These are phyloP conservation scores for Vanessa tameamea DNA, from an alignment of 1,140 invertebrate species.

Conservation along the genomic window DNA sequence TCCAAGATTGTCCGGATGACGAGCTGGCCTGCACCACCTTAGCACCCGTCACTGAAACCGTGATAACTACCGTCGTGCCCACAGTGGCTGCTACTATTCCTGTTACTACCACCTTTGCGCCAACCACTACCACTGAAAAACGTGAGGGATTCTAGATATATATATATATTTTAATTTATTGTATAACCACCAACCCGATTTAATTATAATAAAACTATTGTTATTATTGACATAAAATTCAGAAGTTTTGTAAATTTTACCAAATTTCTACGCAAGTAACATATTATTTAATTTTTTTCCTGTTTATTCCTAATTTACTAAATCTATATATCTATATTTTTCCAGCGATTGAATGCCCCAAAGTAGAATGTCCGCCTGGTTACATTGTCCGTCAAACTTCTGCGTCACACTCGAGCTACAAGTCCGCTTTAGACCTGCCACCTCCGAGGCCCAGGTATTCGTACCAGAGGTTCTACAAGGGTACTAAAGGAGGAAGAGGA, in stretches of 20 bases:
- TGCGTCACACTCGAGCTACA: constrained; percentile 34
- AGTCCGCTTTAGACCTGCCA: constrained; percentile 51
- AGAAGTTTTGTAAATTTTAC: background rate
- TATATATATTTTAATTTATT: no score
- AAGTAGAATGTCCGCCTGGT: constrained; percentile 81
- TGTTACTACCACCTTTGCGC: constrained; percentile 43
- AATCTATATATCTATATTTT: background rate
- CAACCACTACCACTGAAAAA: constrained; percentile 52
- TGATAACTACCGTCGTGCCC: constrained; percentile 48
- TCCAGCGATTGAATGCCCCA: constrained; percentile 58
- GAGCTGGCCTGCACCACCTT: constrained; percentile 84
- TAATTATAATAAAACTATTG: no score
- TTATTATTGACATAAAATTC: no score
- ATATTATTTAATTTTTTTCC: no score
- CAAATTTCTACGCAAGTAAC: no score
- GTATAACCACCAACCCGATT: no score
- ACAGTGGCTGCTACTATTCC: constrained; percentile 39
- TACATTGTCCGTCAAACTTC: constrained; percentile 65
- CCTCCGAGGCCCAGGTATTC: constrained; percentile 64
- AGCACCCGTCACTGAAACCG: constrained; percentile 45
- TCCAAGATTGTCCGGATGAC: constrained; percentile 92
- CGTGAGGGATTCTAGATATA: constrained; percentile 43
- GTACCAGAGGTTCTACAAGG: constrained; percentile 62
- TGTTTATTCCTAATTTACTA: background rate
- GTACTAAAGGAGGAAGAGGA: constrained; percentile 49